Base-by-base conservation (phyloP, 1,140 invertebrate species). In the Anoplophora glabripennis region DNA sequence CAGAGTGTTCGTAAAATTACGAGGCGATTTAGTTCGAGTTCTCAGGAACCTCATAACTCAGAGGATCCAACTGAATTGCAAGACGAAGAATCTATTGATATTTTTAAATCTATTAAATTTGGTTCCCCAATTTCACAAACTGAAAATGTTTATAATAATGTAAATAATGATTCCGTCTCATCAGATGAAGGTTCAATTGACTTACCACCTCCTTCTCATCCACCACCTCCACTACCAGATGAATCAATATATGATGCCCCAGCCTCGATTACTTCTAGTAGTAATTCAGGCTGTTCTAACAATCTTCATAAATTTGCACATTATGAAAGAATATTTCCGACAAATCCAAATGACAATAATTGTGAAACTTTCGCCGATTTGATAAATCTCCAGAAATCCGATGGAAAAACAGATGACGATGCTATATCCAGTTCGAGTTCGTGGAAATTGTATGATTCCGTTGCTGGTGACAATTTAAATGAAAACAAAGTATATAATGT, bases 231-330 rank as follows among this genome's bases (percentile, higher is more conserved):
- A 36, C 72, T 81, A 67, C 81, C 81, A 34, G 80, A 81, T 47
- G 82, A 83, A 63, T 77, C 76, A 18, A 75, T 82, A 52, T 84
- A 84, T 62, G 82, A 84, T 69, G 79, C 81, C 47, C 67, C 83
- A 18, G 77, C 80, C 10, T 79, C 78, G 4, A 14, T 81, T 77
- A 14, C 66, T n/a, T 64, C 57, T 14, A 57, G 74, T 18, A 65
- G 72, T 17, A 78, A 78, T 60, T 76, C 74, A 36, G 75, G 72
- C 11, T 77, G 77, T 59, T 76, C 74, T 33, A 74, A 72, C 58
- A 77, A 74, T 17, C 60, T 74, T 51, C 51, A 53, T 53, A 66
- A 62, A 49, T 9, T 46, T 1, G 53, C 59, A 41, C 61, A 65
- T 52, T 74, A 75, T 61, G 79, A 80, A 62, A 69, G 71, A 44